Percentiles rank a stretch among this genome's conserved stretches.
Evolutionary conservation across 2,113 vertebrate genomes (phyloP).

Genomic region (Mola mola): DNA sequence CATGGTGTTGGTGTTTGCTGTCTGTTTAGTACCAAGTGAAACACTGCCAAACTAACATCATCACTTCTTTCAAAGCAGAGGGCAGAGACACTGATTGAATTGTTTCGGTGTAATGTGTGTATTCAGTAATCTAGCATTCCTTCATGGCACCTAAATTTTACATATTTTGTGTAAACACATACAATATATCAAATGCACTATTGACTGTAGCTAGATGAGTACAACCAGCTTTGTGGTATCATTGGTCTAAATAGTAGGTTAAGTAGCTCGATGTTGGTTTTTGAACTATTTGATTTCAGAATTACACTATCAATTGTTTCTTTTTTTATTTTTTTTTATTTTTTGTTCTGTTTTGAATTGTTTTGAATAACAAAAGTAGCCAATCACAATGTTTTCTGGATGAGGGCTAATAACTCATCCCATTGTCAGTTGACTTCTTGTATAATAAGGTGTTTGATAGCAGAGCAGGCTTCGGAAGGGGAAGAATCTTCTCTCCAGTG

Average conservation of each 20-base stretch:
- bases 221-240: slow-evolving; percentile 78
- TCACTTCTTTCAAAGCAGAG: slow-evolving; percentile 59
- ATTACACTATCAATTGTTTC: slow-evolving; percentile 67
- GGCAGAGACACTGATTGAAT: slow-evolving; percentile 58
- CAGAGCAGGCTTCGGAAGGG: slow-evolving; percentile 56
- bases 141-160: slow-evolving; percentile 76
- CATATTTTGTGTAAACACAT: slow-evolving; percentile 80
- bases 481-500: slow-evolving; percentile 60
- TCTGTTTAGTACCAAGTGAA: slow-evolving; percentile 68
- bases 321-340: slow-evolving; percentile 33
- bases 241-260: slow-evolving; percentile 77
- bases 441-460: slow-evolving; percentile 73
- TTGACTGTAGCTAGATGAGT: slow-evolving; percentile 81
- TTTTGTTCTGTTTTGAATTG: background rate
- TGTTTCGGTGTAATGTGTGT: slow-evolving; percentile 67
- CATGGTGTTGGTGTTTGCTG: slow-evolving; percentile 65
- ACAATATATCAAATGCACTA: slow-evolving; percentile 82
- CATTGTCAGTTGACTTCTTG: slow-evolving; percentile 61
- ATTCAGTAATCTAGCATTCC: slow-evolving; percentile 75
- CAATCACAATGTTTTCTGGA: slow-evolving; percentile 64
- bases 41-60: slow-evolving; percentile 76
- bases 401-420: slow-evolving; percentile 70
- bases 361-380: slow-evolving; percentile 71
- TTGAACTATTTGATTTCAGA: slow-evolving; percentile 68
- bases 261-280: slow-evolving; percentile 78